Evolutionary conservation across 2,113 vertebrate genomes (phyloP), one percentile per base, ranked within the genome.

Genomic region (Thamnophis sirtalis): DNA sequence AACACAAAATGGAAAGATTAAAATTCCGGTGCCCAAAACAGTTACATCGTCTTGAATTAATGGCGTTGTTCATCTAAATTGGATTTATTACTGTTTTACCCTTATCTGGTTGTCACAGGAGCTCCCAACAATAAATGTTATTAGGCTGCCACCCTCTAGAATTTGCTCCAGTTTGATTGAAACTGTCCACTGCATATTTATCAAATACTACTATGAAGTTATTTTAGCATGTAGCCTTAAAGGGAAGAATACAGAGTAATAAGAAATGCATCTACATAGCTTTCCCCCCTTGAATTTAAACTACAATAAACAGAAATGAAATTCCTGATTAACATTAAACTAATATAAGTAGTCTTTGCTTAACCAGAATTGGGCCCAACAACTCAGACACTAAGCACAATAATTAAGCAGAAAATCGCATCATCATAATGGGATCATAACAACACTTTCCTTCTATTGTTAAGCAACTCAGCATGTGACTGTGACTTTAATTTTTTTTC

Each of bases 81-180:
- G 84, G 63, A 93, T 96, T 94, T 92, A 94, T 55, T 60, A 84
- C 55, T 73, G 17, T 56, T 86, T 89, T 94, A 90, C 15, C 93
- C 93, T 90, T 58, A 87, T 93, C 73, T 89, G 90, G 91, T 86
- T 92, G 68, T 0, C 0, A 90, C 95, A 94, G 19, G 91, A 89
- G 28, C 84, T 28, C 51, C 2, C 13, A 73, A 85, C 6, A 93
- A 94, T 88, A 4, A 53, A 9, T 92, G 21, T 38, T 48, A 91
- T 87, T 92, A 17, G 94, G 89, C 88, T 13, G 10, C 28, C 33
- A n/a, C 9, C 24, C 4, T 19, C 87, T 88, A 53, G 87, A 11
- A 60, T 28, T 92, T 88, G n/a, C 89, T 91, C 86, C 73, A 87
- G 24, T 86, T 94, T 88, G 58, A 84, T 1, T 89, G 58, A 87